phyloP scores from a whole-genome alignment of 2,797 vertebrate species.

The Lepus townsendii region DNA sequence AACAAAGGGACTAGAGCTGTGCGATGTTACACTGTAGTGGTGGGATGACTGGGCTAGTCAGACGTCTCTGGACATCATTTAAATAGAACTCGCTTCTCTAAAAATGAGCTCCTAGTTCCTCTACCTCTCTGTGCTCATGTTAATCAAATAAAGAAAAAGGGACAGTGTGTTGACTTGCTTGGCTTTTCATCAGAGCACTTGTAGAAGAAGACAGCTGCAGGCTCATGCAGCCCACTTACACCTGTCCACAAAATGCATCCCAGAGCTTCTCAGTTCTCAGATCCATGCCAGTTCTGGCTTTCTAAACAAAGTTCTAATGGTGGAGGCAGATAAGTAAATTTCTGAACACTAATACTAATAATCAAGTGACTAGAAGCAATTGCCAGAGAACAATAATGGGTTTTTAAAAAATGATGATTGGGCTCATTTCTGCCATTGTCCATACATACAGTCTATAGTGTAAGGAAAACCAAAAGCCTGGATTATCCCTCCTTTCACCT shows the following conservation, averaged over 20 bases:
- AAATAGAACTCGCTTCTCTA: constrained; percentile 26
- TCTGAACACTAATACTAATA: neutral
- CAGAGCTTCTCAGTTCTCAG: neutral
- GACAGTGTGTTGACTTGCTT: neutral
- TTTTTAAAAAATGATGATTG: neutral
- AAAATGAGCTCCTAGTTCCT: neutral
- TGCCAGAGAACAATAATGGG: neutral
- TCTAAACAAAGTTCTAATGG: constrained; percentile 13
- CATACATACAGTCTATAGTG: neutral
- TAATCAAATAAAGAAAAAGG: neutral
- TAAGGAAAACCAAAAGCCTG: constrained; percentile 8
- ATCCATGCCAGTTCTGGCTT: neutral
- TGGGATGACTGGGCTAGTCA: neutral
- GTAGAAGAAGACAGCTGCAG: neutral
- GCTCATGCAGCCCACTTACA: neutral
- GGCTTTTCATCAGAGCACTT: neutral
- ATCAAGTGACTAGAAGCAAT: neutral
- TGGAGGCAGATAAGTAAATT: neutral
- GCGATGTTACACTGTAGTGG: neutral
- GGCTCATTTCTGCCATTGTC: neutral
- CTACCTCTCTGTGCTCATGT: neutral
- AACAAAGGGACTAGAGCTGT: neutral
- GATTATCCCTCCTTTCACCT: neutral
- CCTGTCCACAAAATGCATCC: neutral
- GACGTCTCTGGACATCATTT: neutral